Evolutionary conservation across 2,797 vertebrate genomes (phyloP), one percentile per base, ranked within the genome.

Genomic region (Cyclura pinguis): DNA sequence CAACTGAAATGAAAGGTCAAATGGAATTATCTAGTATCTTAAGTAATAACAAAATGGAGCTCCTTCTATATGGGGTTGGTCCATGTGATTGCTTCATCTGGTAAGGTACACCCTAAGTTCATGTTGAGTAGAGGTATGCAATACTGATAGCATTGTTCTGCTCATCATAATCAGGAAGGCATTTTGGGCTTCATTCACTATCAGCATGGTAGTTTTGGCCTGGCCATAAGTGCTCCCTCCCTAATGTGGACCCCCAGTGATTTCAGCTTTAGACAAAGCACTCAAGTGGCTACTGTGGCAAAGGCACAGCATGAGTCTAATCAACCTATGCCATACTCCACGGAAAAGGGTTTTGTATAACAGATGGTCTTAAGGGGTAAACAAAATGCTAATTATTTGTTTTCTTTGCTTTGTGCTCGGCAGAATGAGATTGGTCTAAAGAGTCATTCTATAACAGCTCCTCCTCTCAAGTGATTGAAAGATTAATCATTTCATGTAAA

Each of bases 341-440:
- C 6, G 24, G 3, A 47, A 59, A 73, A 80, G n/a, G 24, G 27
- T 80, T 76, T 50, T 82, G 64, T 38, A 3, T 42, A 83, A 22
- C 27, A 47, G 42, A 50, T 69, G 47, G 18, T 35, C 24, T 91
- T 89, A 96, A 92, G 20, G 88, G 73, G 93, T 95, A 88, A 92
- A 93, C 89, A 64, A 87, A 88, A 84, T 92, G 92, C 94, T 94
- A 64, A 92, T 94, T 90, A 74, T 86, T 93, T 16, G 62, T 55
- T n/a, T 77, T 76, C 47, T 42, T 64, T 12, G 57, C 55, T 32
- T 72, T 85, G 50, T 73, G 22, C 1, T 47, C 27, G 22, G 24
- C 77, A 73, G 7, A 86, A 81, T 32, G 20, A 24, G 1, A 72
- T 62, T 47, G 24, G n/a, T 27, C 16, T 89, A 80, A 32, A 42